Evolutionary conservation across 2,888 invertebrate species (phyloP).

Genomic region (Agriotes lineatus): DNA sequence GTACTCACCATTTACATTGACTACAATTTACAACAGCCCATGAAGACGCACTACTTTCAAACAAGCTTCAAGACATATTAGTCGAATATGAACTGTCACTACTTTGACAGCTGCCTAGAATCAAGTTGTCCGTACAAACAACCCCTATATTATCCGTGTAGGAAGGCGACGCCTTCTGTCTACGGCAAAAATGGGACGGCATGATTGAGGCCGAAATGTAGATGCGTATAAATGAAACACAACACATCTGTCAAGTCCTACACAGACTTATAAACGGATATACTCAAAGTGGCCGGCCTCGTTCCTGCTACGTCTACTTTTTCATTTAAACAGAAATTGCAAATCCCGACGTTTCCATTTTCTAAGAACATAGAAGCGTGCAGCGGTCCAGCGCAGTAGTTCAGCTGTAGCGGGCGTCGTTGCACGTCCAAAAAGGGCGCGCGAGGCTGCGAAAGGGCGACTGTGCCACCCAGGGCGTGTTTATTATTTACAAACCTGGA

Average conservation of each 20-base stretch:
- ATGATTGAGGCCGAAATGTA: neutral
- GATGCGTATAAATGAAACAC: conserved; percentile 7
- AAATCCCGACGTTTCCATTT: conserved; percentile 58
- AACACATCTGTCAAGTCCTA: conserved; percentile 27
- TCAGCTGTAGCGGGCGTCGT: neutral
- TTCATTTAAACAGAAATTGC: conserved; percentile 55
- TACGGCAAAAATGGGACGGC: neutral
- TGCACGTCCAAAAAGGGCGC: conserved; percentile 24
- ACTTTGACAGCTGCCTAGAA: too few relatives aligned
- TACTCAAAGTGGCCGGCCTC: conserved; percentile 23
- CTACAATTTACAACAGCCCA: too few relatives aligned
- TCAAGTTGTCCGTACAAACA: too few relatives aligned
- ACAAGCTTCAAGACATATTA: too few relatives aligned
- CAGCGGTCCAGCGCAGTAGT: conserved; percentile 34
- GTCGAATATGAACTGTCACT: too few relatives aligned
- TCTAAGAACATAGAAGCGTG: conserved; percentile 50
- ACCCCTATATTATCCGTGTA: too few relatives aligned
- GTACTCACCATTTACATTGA: too few relatives aligned
- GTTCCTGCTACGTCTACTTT: conserved; percentile 36
- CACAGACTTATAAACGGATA: conserved; percentile 18
- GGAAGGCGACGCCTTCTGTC: too few relatives aligned
- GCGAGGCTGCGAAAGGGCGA: conserved; percentile 44
- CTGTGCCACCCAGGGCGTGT: conserved; percentile 52
- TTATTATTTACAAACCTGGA: conserved; percentile 58
- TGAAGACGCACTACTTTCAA: too few relatives aligned